Percentiles rank a stretch among this genome's conserved stretches.
phyloP scores from a whole-genome alignment of 1,140 invertebrate species.

The Mercenaria mercenaria region DNA sequence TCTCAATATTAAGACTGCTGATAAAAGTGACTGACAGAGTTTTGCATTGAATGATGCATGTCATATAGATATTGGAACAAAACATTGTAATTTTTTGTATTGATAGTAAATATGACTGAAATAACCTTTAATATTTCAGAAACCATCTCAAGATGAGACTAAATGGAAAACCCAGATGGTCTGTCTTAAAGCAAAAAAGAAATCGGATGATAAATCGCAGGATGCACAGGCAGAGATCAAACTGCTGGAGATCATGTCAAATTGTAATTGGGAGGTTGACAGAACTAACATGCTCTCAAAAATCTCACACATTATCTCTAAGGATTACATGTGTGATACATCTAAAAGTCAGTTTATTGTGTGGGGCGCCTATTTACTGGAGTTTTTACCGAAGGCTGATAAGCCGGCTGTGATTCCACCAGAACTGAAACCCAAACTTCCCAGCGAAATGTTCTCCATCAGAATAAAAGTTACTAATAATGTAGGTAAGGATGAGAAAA shows the following conservation, averaged over 20 bases:
- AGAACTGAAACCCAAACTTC: slow-evolving; percentile 79
- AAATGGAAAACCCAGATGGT: slow-evolving; percentile 82
- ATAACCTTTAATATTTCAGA: neutral
- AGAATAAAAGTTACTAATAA: slow-evolving; percentile 71
- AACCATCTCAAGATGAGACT: neutral
- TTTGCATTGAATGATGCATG: no score
- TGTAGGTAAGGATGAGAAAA: slow-evolving; percentile 9
- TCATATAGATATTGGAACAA: no score
- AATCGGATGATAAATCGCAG: slow-evolving; percentile 60
- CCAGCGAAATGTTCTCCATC: slow-evolving; percentile 79
- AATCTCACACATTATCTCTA: slow-evolving; percentile 72
- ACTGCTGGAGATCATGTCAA: slow-evolving; percentile 81
- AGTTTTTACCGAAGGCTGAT: slow-evolving; percentile 79
- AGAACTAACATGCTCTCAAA: slow-evolving; percentile 78
- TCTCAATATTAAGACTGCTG: no score
- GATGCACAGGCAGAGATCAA: slow-evolving; percentile 71
- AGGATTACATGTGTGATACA: neutral
- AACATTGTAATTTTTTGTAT: no score
- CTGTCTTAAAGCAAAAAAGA: slow-evolving; percentile 78
- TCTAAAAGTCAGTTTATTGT: neutral
- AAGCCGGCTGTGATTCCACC: slow-evolving; percentile 80
- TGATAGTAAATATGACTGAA: no score
- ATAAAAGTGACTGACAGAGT: no score
- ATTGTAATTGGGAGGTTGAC: slow-evolving; percentile 80
- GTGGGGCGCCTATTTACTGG: slow-evolving; percentile 75